These are phyloP conservation scores for Bryconaethiops microstoma DNA, from an alignment of 2,797 vertebrate genomes.

Conservation along the genomic window DNA sequence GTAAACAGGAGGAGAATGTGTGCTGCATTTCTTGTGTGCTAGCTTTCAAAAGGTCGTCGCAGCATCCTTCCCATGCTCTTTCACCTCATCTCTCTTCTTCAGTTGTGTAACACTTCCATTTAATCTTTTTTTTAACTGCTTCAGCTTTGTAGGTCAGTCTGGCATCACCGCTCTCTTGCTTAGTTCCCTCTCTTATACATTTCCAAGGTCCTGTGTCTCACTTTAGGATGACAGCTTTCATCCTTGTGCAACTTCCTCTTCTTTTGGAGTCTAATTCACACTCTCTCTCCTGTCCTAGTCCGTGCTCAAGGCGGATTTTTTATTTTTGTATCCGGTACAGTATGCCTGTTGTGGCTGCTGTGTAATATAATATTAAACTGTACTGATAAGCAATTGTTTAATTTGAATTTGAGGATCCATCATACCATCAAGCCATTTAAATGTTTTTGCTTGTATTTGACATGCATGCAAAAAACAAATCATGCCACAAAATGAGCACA, in stretches of 20 bases:
- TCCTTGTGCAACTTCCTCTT: neutral
- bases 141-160: conserved; percentile 14
- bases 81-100: neutral
- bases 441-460: neutral
- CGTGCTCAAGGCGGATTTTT: neutral
- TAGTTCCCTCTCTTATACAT: neutral
- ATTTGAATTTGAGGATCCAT: neutral
- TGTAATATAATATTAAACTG: neutral
- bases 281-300: neutral
- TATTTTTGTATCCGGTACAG: neutral
- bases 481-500: neutral
- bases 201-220: neutral
- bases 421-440: neutral
- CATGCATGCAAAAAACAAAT: neutral
- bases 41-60: neutral
- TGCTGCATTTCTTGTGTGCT: neutral
- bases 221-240: neutral
- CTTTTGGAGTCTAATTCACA: neutral
- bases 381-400: neutral
- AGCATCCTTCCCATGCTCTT: neutral
- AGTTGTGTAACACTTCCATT: neutral
- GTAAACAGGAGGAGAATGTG: neutral
- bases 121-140: conserved; percentile 17
- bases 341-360: neutral
- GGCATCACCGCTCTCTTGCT: neutral